Evolutionary conservation across 2,888 invertebrate genomes (phyloP), one percentile per base, ranked within the genome.

Genomic region (Synanthedon vespiformis): DNA sequence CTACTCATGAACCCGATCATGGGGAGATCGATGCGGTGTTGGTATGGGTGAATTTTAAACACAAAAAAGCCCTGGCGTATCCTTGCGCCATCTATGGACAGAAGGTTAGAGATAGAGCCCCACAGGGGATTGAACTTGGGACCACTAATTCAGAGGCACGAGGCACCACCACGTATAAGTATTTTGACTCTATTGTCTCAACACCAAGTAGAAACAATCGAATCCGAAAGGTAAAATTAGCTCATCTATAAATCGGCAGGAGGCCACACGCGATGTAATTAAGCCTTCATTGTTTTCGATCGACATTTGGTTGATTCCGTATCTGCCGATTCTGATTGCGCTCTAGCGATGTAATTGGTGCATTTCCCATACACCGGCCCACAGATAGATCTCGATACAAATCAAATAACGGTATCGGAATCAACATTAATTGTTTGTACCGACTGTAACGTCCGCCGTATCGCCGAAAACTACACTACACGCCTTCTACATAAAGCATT

Each of bases 371-470:
- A 75, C 71, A 69, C 63, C 57, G 59, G 40, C 59, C 58, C 65
- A 71, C 72, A 66, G 69, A 67, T 72, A 69, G 55, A 55, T 55
- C 56, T 57, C 69, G 77, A 78, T 79, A 73, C 68, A 68, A 72
- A 79, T 80, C 80, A 74, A 72, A 75, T 75, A 80, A 69, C 77
- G 74, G 76, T 72, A 76, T 77, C 71, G 70, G 67, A 77, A 78
- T 80, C 77, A 74, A 77, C 79, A 77, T 77, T 79, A 79, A 79
- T 80, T 80, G 80, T 80, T 76, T 69, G 66, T 64, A 61, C 60
- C 66, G 68, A 74, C 74, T 70, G 73, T 70, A 64, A 64, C 41
- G 51, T 53, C 44, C 47, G 51, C 53, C 64, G 58, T 62, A 60
- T 44, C 13, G 5, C 44, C 44, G 14, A 44, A 49, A 49, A 16